Conservation (phyloP, 2,888 invertebrate species). For the Drosophila niveifrons region DNA sequence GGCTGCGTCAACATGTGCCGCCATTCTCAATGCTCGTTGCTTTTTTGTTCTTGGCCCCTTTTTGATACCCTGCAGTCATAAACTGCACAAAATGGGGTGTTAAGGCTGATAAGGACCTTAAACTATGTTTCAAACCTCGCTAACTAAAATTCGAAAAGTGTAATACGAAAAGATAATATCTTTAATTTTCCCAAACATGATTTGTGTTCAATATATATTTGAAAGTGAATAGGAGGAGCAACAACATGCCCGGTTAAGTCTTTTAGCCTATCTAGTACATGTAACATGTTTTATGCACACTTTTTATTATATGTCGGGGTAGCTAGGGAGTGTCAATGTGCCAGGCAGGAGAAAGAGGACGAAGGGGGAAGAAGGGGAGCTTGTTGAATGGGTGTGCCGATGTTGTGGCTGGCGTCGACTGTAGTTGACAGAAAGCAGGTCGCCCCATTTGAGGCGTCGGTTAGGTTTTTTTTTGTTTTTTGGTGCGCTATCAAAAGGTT, state of each 20-base stretch:
- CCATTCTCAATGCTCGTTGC: constrained; percentile 34
- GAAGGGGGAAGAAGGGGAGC: neutral
- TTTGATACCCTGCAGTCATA: constrained; percentile 29
- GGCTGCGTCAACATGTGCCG: constrained; percentile 41
- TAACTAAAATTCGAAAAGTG: neutral
- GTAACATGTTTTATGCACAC: constrained; percentile 14
- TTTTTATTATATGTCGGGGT: constrained; percentile 15
- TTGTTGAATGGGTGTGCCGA: constrained; percentile 54
- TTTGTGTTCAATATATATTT: neutral
- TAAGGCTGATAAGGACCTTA: neutral
- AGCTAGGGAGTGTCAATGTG: constrained; percentile 13
- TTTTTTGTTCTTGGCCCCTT: constrained; percentile 60
- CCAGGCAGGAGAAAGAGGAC: neutral
- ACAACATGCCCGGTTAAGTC: neutral
- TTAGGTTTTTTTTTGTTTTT: constrained; percentile 28
- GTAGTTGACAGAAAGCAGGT: constrained; percentile 62
- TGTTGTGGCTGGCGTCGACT: constrained; percentile 48
- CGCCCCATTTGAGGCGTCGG: constrained; percentile 39
- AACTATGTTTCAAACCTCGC: neutral
- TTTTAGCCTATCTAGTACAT: neutral
- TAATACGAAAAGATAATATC: neutral
- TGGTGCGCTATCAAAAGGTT: constrained; percentile 32
- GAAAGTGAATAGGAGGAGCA: neutral
- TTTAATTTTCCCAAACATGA: neutral
- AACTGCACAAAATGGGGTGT: neutral